These are phyloP conservation scores for Lasioglossum morio DNA, from an alignment of 2,888 invertebrate species.

Conservation along the genomic window DNA sequence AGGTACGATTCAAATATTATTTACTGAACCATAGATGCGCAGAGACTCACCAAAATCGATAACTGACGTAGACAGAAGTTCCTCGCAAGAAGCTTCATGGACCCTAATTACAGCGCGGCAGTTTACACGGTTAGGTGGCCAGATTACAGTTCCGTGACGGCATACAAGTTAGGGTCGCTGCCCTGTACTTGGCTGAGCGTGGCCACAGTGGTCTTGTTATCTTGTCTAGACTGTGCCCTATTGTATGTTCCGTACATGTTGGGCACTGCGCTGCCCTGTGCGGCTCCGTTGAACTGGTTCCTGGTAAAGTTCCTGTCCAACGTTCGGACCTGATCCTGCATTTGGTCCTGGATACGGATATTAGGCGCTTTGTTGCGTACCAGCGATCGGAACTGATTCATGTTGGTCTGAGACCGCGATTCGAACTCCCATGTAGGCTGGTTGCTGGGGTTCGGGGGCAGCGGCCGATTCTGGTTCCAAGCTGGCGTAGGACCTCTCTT, in stretches of 20 bases:
- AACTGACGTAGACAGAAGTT: background rate
- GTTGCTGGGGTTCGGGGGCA: slow-evolving; percentile 77
- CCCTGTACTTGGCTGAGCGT: slow-evolving; percentile 83
- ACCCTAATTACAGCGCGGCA: slow-evolving; percentile 16
- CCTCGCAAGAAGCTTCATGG: slow-evolving; percentile 3
- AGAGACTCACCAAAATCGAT: background rate
- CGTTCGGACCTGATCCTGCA: slow-evolving; percentile 82
- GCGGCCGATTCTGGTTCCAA: slow-evolving; percentile 82
- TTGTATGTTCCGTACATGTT: slow-evolving; percentile 84
- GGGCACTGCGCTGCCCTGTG: slow-evolving; percentile 80
- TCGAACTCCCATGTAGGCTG: slow-evolving; percentile 80
- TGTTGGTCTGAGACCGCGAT: slow-evolving; percentile 83
- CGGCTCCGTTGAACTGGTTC: slow-evolving; percentile 78
- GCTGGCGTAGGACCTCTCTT: slow-evolving; percentile 82
- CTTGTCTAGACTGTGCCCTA: slow-evolving; percentile 80
- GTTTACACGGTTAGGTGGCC: slow-evolving; percentile 21
- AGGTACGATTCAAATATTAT: background rate
- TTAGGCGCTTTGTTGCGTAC: slow-evolving; percentile 82
- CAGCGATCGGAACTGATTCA: slow-evolving; percentile 86
- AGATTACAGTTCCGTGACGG: slow-evolving; percentile 88
- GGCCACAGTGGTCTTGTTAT: slow-evolving; percentile 78
- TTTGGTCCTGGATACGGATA: slow-evolving; percentile 82
- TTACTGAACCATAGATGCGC: background rate
- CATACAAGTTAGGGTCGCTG: slow-evolving; percentile 87
- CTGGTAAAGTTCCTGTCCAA: slow-evolving; percentile 83